phyloP scores from a whole-genome alignment of 2,797 vertebrate genomes.

The Brachyalestes nurse region DNA sequence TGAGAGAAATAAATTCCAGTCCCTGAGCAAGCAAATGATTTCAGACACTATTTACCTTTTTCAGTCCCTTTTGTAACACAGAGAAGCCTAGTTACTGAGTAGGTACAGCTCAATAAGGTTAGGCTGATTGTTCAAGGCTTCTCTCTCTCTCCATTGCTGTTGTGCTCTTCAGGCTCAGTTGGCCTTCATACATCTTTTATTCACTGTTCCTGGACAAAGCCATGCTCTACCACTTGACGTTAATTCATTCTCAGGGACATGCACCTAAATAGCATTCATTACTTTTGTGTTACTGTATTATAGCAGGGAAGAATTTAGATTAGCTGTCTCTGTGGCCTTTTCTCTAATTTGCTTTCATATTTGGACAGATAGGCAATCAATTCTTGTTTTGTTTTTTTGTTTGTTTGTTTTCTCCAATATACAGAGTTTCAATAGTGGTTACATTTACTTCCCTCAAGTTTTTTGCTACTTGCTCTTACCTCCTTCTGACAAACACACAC shows the following conservation, averaged over 20 bases:
- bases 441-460: not conserved
- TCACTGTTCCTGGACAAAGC: conserved; percentile 29
- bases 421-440: not conserved
- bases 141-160: not conserved
- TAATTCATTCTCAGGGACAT: conserved; percentile 41
- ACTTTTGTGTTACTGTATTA: not conserved
- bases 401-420: not conserved
- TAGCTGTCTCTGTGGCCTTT: not conserved
- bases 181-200: conserved; percentile 43
- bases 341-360: not conserved
- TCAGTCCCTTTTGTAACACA: not conserved
- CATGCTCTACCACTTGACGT: conserved; percentile 31
- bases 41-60: conserved; percentile 8
- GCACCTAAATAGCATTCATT: conserved; percentile 1
- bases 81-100: not conserved
- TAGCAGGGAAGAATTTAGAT: not conserved
- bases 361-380: not conserved
- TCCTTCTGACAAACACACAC: not conserved
- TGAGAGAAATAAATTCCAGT: not conserved
- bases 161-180: conserved; percentile 21
- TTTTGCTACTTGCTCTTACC: not conserved
- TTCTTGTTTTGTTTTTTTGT: not conserved
- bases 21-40: conserved; percentile 59
- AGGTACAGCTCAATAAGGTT: not conserved
- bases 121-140: not conserved